phyloP scores from a whole-genome alignment of 1,140 invertebrate genomes.

The Amphibalanus amphitrite region DNA sequence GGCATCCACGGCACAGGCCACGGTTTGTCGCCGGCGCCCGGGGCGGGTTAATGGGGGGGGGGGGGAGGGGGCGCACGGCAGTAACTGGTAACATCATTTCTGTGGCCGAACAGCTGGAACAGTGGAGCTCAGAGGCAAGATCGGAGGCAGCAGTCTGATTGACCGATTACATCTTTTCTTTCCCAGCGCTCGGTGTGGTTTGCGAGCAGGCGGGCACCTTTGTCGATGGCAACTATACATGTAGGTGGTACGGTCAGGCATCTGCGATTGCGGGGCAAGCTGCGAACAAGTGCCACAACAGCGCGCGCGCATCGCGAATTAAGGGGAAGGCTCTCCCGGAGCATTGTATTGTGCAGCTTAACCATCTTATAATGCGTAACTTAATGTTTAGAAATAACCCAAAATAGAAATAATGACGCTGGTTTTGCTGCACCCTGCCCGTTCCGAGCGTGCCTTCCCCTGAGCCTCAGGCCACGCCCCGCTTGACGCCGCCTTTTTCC shows the following conservation, averaged over 20 bases:
- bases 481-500: neutral
- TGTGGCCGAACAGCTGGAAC: neutral
- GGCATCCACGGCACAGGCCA: neutral
- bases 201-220: constrained; percentile 56
- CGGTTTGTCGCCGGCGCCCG: neutral
- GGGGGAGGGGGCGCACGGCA: constrained; percentile 3
- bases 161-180: constrained; percentile 30
- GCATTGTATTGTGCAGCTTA: too few relatives aligned
- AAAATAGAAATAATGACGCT: too few relatives aligned
- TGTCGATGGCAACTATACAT: constrained; percentile 74
- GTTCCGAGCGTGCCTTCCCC: too few relatives aligned
- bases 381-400: too few relatives aligned
- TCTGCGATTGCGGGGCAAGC: neutral
- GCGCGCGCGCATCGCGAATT: neutral
- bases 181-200: constrained; percentile 62
- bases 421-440: too few relatives aligned
- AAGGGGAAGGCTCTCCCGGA: too few relatives aligned
- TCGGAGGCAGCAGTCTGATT: neutral
- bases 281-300: constrained; percentile 8
- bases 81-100: neutral
- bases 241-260: constrained; percentile 38
- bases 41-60: neutral
- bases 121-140: neutral
- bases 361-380: too few relatives aligned
- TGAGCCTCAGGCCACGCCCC: neutral